A percentile compares a stretch with the other conserved stretches of the same genome.
Evolutionary conservation across 2,888 invertebrate species (phyloP).

Genomic region (Leptodirus hochenwartii): DNA sequence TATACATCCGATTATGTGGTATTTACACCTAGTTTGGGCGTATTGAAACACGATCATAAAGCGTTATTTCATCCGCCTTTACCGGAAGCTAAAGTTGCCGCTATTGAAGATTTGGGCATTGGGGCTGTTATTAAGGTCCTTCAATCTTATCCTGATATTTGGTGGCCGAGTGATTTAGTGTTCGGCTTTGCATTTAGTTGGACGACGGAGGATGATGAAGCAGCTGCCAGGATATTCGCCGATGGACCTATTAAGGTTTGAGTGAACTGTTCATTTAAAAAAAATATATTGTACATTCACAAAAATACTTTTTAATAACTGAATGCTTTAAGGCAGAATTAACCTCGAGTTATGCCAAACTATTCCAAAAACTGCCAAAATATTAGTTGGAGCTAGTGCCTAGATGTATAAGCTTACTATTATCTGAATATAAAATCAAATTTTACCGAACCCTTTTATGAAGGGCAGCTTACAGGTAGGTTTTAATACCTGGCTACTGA

Average conservation of each 20-base stretch:
- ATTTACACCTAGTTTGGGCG: constrained; percentile 45
- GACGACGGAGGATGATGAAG: constrained; percentile 9
- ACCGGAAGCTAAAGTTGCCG: constrained; percentile 29
- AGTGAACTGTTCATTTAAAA: too few relatives aligned
- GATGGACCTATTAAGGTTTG: constrained; percentile 10
- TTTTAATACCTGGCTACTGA: too few relatives aligned
- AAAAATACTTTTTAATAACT: too few relatives aligned
- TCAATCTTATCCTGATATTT: constrained; percentile 36
- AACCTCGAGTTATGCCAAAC: too few relatives aligned
- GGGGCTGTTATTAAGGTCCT: constrained; percentile 46
- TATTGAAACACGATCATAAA: constrained; percentile 36
- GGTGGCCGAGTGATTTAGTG: constrained; percentile 33
- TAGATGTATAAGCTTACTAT: too few relatives aligned
- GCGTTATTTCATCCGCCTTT: constrained; percentile 34
- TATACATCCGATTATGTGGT: constrained; percentile 41
- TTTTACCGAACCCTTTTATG: too few relatives aligned
- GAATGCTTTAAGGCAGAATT: too few relatives aligned
- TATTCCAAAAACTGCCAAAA: too few relatives aligned
- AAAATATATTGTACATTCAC: too few relatives aligned
- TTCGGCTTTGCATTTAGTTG: constrained; percentile 10
- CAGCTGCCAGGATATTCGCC: constrained; percentile 8
- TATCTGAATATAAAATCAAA: too few relatives aligned
- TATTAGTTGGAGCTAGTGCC: too few relatives aligned
- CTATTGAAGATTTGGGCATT: constrained; percentile 36
- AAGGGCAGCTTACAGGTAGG: too few relatives aligned